Conservation (phyloP, 2,113 vertebrate species). For the Tinamus guttatus region DNA sequence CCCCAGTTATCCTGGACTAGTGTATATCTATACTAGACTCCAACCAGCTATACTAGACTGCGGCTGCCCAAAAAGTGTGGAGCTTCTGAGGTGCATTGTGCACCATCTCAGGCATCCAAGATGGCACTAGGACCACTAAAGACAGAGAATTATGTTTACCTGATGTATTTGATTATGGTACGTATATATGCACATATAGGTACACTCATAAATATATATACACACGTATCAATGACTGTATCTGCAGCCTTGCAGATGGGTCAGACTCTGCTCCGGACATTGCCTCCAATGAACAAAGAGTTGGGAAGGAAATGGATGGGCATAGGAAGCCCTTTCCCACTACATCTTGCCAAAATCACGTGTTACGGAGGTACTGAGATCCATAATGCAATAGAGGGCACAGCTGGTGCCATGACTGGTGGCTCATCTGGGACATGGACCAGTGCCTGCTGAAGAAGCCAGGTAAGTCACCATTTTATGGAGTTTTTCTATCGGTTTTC, state of each 20-base stretch:
- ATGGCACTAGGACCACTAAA: background rate
- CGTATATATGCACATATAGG: too few species aligned
- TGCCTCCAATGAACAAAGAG: background rate
- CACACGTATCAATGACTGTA: background rate
- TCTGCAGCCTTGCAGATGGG: background rate
- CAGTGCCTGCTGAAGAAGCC: background rate
- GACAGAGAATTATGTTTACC: background rate
- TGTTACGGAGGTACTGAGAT: background rate
- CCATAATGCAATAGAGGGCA: background rate
- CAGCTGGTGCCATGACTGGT: background rate
- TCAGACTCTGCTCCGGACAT: rapidly evolving
- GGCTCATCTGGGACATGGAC: background rate
- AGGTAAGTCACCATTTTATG: background rate
- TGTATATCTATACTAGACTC: background rate
- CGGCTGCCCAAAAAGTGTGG: background rate
- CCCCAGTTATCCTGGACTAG: background rate
- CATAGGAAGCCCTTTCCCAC: background rate
- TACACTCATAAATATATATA: too few species aligned
- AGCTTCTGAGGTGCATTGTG: background rate
- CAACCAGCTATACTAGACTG: background rate
- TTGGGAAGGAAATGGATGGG: background rate
- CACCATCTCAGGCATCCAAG: background rate
- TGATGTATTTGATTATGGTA: background rate
- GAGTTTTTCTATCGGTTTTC: background rate
- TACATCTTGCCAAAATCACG: background rate